Conservation (phyloP, 2,113 vertebrate species). For the Brevimyrus niger region DNA sequence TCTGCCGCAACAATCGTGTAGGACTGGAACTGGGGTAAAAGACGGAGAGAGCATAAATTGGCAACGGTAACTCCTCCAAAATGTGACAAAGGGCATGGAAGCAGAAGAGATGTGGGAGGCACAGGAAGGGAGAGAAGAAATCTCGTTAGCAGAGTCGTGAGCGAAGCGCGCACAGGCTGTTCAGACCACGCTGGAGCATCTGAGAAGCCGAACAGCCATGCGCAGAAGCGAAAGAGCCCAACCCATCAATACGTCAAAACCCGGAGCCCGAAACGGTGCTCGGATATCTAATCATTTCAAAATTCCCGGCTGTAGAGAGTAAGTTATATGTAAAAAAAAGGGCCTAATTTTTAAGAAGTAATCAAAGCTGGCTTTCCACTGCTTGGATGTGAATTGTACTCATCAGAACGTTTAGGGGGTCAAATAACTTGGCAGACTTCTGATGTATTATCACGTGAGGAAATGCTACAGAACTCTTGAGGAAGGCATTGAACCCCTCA, state of each 20-base stretch:
- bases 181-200: neutral
- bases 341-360: neutral
- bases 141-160: constrained; percentile 20
- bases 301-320: neutral
- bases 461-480: neutral
- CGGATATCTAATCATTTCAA: neutral
- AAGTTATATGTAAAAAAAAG: neutral
- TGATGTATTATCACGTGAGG: neutral
- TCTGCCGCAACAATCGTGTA: constrained; percentile 25
- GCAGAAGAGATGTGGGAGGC: constrained; percentile 23
- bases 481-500: neutral
- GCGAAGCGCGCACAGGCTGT: constrained; percentile 4
- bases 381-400: neutral
- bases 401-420: neutral
- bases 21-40: neutral
- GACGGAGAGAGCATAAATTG: constrained; percentile 7
- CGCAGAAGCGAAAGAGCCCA: neutral
- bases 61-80: constrained; percentile 7
- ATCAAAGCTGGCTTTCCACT: neutral
- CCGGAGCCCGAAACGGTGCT: neutral
- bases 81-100: constrained; percentile 14
- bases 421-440: neutral
- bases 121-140: constrained; percentile 12
- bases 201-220: neutral
- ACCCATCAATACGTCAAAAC: neutral